Evolutionary conservation across 1,140 invertebrate species (phyloP), one percentile per base, ranked within the genome.

Genomic region (Lasioglossum albipes): DNA sequence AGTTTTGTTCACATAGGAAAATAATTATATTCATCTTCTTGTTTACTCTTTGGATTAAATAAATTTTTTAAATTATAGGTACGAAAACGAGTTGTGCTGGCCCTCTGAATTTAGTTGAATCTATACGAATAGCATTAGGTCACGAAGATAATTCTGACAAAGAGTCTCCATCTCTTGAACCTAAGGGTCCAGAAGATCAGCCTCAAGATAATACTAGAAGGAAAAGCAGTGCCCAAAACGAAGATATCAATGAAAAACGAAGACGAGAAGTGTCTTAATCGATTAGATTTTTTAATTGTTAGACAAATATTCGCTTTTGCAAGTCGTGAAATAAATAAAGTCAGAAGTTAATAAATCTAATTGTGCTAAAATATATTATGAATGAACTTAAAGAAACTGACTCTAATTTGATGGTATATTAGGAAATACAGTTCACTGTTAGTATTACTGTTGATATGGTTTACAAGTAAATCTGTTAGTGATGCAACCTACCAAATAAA

Each of bases 11-110:
- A 18, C 12, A 52, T 54, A 54, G 52, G 20, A 54, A 20, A 54
- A 54, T 54, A 2, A 54, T 54, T 54, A 54, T 6, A 59, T 59
- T 59, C 7, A n/a, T 59, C 52, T 31, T 57, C 3, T 62, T 41
- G 76, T 42, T 20, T 76, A 27, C 16, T 72, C 36, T 10, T 69
- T 18, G 3, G 75, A 67, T 3, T 16, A 72, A 59, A 57, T 20
- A 10, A 31, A 36, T 72, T 27, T 59, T 45, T 68, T 16, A 20
- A 69, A 31, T 61, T 73, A 42, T 92, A 96, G 95, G 95, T 90
- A 94, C 94, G 67, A 96, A 96, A 92, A 90, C 94, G 82, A 95
- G 94, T 74, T 94, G 94, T 88, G 90, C 92, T 54, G 95, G 94
- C 79, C 94, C 95, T 12, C 92, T 94, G 10, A 90, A 95, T 71